Conservation (phyloP, 1,140 invertebrate species). For the Ylistrum balloti region DNA sequence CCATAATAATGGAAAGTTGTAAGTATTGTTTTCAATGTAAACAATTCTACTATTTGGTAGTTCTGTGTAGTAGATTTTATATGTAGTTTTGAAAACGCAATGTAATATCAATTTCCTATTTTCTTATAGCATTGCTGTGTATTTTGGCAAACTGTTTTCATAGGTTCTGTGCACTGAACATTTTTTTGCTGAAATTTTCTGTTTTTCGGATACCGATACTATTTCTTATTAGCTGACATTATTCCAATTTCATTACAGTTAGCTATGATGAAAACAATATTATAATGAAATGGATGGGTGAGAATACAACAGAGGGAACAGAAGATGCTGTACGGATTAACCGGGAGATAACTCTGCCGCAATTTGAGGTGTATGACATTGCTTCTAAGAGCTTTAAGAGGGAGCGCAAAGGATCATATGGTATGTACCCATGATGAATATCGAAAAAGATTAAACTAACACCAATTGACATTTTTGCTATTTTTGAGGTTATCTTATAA, state of each 20-base stretch:
- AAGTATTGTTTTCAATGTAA: slow-evolving; percentile 83
- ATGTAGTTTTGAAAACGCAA: no score
- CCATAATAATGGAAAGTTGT: slow-evolving; percentile 96
- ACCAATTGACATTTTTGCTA: neutral
- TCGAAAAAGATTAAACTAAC: no score
- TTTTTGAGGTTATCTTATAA: no score
- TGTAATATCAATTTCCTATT: no score
- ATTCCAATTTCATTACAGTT: slow-evolving; percentile 64
- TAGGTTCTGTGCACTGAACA: no score
- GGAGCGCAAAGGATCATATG: slow-evolving; percentile 52
- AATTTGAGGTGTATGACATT: slow-evolving; percentile 70
- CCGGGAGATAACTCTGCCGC: slow-evolving; percentile 67
- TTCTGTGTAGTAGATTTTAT: no score
- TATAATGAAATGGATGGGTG: slow-evolving; percentile 68
- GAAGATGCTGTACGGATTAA: slow-evolving; percentile 46
- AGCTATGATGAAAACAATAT: slow-evolving; percentile 77
- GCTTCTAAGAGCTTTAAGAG: neutral
- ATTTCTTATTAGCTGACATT: no score
- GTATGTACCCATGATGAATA: neutral
- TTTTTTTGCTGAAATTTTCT: no score
- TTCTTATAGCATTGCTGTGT: no score
- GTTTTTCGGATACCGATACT: no score
- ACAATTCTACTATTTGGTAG: no score
- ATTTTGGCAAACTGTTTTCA: no score
- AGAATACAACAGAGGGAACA: neutral